A percentile compares a stretch with the other conserved stretches of the same genome.
These are phyloP conservation scores for Stigmatopora argus DNA, from an alignment of 2,113 vertebrate genomes.

Conservation along the genomic window DNA sequence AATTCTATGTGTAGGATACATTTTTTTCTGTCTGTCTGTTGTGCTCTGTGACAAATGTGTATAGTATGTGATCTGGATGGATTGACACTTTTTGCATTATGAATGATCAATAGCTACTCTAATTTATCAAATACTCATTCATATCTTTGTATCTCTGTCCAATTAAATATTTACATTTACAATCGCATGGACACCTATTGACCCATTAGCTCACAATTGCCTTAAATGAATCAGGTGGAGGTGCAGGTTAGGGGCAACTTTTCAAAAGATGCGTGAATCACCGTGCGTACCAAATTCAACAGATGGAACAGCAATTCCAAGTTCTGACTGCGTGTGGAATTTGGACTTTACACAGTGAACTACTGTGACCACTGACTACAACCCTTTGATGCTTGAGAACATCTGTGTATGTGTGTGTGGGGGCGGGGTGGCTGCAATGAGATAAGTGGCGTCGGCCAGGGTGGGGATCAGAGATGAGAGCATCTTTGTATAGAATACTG, in stretches of 20 bases:
- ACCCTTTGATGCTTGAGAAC: slow-evolving; percentile 44
- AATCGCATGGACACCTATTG: no score
- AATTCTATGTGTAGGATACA: not conserved
- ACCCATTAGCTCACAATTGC: no score
- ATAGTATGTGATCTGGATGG: not conserved
- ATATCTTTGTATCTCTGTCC: not conserved
- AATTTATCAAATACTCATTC: not conserved
- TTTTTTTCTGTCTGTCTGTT: not conserved
- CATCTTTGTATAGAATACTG: slow-evolving; percentile 68
- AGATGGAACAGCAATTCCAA: not conserved
- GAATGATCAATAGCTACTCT: not conserved
- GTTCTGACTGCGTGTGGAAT: not conserved
- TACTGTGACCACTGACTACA: slow-evolving; percentile 43
- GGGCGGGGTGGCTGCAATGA: slow-evolving; percentile 51
- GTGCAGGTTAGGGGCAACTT: not conserved
- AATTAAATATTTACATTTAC: not conserved
- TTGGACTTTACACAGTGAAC: slow-evolving; percentile 37
- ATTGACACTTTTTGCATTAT: not conserved
- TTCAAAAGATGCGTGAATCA: not conserved
- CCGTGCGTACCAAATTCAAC: not conserved
- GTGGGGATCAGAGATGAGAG: slow-evolving; percentile 60
- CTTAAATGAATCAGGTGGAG: not conserved
- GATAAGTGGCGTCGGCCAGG: slow-evolving; percentile 66
- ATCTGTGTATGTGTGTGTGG: slow-evolving; percentile 30
- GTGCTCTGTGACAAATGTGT: not conserved